A percentile compares a stretch with the other conserved stretches of the same genome.
These are phyloP conservation scores for Oophaga sylvatica DNA, from an alignment of 2,797 vertebrate genomes.

Conservation along the genomic window DNA sequence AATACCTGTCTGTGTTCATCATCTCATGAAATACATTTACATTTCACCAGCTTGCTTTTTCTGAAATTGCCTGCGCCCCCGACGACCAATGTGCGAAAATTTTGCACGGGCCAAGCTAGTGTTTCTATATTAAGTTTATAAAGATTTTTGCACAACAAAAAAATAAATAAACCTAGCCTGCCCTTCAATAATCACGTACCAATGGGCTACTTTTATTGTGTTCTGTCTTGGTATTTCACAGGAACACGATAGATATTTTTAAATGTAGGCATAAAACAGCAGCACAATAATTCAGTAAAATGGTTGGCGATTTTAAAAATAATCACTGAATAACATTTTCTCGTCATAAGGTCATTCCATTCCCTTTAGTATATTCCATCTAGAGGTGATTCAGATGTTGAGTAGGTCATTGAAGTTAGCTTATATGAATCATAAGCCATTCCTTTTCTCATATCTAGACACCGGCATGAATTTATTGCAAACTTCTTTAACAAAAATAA, in stretches of 20 bases:
- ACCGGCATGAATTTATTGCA: too few relatives aligned
- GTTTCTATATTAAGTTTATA: background rate
- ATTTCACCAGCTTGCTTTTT: too few relatives aligned
- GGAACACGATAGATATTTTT: background rate
- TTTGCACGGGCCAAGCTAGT: too few relatives aligned
- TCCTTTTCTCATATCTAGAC: background rate
- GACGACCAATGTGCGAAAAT: too few relatives aligned
- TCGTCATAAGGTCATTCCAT: slow-evolving; percentile 15
- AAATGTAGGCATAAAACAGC: background rate
- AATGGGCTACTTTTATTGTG: background rate
- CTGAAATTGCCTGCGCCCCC: too few relatives aligned
- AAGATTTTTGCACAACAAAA: background rate
- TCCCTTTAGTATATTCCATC: slow-evolving; percentile 13
- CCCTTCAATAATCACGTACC: background rate
- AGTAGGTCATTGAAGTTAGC: slow-evolving; percentile 5
- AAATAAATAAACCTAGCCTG: background rate
- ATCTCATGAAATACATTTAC: too few relatives aligned
- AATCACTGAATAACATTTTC: slow-evolving; percentile 4
- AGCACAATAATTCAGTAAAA: background rate
- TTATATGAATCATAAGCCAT: slow-evolving; percentile 27
- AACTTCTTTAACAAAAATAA: too few relatives aligned
- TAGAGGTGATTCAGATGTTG: slow-evolving; percentile 15
- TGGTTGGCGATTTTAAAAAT: slow-evolving; percentile 5
- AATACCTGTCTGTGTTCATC: too few relatives aligned
- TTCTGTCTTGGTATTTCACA: background rate